Evolutionary conservation across 2,888 invertebrate species (phyloP).

Genomic region (Melangyna quadrimaculata): DNA sequence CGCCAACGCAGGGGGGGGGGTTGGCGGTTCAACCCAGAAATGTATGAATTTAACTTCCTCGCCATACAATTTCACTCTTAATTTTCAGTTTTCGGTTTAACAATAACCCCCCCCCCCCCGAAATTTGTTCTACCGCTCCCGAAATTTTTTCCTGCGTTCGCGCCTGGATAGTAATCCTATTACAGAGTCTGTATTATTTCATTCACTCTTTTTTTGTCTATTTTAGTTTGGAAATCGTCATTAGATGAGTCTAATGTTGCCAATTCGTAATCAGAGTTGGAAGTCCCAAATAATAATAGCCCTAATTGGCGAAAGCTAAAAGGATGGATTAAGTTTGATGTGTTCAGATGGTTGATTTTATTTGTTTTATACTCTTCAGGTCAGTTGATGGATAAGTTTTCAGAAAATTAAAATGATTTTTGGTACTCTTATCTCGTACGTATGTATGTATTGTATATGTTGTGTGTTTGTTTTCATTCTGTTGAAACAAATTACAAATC

Average conservation of each 20-base stretch:
- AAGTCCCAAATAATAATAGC: constrained; percentile 54
- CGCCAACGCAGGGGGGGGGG: no score
- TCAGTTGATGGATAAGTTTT: constrained; percentile 54
- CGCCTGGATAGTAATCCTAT: not conserved
- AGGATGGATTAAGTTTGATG: constrained; percentile 16
- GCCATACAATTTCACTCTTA: no score
- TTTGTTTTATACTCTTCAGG: constrained; percentile 21
- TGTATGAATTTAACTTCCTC: no score
- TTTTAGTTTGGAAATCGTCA: constrained; percentile 37
- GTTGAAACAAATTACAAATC: constrained; percentile 37
- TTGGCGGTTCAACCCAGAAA: no score
- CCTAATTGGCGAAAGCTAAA: constrained; percentile 34
- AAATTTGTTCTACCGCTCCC: no score
- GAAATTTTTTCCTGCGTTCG: no score
- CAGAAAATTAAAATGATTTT: constrained; percentile 39
- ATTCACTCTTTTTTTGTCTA: not conserved
- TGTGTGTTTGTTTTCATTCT: not conserved
- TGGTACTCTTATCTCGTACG: no score
- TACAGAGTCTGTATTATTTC: not conserved
- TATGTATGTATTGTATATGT: constrained; percentile 13
- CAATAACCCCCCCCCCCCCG: no score
- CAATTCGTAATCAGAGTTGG: constrained; percentile 46
- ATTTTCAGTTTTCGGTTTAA: no score
- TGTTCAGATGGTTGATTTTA: constrained; percentile 36
- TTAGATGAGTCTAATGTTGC: constrained; percentile 54